These are phyloP conservation scores for Brachypteracias leptosomus DNA, from an alignment of 2,113 vertebrate species.

Conservation along the genomic window DNA sequence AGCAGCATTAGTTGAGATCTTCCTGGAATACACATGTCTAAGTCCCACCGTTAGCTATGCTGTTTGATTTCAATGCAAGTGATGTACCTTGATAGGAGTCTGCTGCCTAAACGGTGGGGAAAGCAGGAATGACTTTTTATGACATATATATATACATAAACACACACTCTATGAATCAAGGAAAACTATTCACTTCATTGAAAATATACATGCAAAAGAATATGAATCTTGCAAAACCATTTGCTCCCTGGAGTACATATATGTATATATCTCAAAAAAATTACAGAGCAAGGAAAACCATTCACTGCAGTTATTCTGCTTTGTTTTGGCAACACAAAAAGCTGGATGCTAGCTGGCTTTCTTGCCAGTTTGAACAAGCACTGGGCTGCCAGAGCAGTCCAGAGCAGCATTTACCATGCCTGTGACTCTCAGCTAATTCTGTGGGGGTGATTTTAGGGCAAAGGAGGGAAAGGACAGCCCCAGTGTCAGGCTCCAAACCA, in stretches of 20 bases:
- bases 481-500: neutral
- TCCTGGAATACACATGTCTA: neutral
- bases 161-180: neutral
- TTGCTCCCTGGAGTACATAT: neutral
- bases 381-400: neutral
- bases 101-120: neutral
- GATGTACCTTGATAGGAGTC: neutral
- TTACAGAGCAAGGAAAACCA: neutral
- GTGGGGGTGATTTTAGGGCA: neutral
- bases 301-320: neutral
- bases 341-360: neutral
- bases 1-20: neutral
- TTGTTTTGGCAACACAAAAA: conserved; percentile 38
- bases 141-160: neutral
- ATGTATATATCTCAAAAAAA: neutral
- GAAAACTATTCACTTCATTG: neutral
- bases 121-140: neutral
- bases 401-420: neutral
- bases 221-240: neutral
- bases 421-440: neutral
- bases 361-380: neutral
- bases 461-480: neutral
- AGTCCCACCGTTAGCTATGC: accelerated
- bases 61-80: neutral
- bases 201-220: neutral